Conservation (phyloP, 2,113 vertebrate species). For the Sebastes schlegelii region DNA sequence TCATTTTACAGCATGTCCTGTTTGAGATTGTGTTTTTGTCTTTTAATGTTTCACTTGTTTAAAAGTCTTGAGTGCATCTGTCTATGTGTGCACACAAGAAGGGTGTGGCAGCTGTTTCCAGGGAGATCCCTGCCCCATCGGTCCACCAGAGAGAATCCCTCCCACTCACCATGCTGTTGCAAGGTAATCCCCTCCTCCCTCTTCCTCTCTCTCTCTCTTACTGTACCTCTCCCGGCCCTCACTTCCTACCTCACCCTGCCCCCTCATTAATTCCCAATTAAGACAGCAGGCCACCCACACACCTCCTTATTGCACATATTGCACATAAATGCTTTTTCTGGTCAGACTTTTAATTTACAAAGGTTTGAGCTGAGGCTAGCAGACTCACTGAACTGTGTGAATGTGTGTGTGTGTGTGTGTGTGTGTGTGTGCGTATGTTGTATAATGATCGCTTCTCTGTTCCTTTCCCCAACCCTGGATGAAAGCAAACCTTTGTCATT, state of each 20-base stretch:
- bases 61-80: constrained; percentile 17
- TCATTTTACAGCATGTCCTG: constrained; percentile 10
- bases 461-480: constrained; percentile 65
- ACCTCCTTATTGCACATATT: constrained; percentile 71
- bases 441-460: constrained; percentile 77
- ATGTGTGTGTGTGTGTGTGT: constrained; percentile 25
- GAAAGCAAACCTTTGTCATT: constrained; percentile 80
- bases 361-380: constrained; percentile 75
- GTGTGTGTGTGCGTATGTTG: constrained; percentile 47
- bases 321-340: constrained; percentile 75
- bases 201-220: constrained; percentile 11
- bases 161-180: constrained; percentile 64
- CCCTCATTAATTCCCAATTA: constrained; percentile 84
- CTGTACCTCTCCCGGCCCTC: constrained; percentile 15
- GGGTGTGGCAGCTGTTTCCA: constrained; percentile 65
- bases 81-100: constrained; percentile 9
- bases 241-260: constrained; percentile 55
- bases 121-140: constrained; percentile 66
- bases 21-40: not conserved
- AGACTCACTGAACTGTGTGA: constrained; percentile 65
- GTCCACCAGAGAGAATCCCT: constrained; percentile 64
- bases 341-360: constrained; percentile 77
- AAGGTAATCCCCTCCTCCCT: constrained; percentile 67
- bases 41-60: constrained; percentile 14
- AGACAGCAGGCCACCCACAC: constrained; percentile 73